phyloP scores from a whole-genome alignment of 2,113 vertebrate genomes.

The Catharus fuscescens region DNA sequence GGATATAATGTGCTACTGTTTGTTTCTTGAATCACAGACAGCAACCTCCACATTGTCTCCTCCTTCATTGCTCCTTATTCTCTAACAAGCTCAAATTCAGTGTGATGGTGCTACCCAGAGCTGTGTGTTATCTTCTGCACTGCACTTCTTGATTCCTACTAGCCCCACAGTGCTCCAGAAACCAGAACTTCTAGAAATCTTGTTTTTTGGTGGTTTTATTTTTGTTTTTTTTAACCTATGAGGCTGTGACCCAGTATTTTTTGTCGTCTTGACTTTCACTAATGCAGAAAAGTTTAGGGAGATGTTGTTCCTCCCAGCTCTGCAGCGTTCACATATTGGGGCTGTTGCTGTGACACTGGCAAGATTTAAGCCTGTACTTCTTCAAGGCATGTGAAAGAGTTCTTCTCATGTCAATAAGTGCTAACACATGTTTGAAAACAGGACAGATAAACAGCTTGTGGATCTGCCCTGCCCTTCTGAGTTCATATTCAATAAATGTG shows the following conservation, averaged over 20 bases:
- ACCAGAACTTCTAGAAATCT: not conserved
- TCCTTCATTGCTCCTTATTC: not conserved
- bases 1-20: not conserved
- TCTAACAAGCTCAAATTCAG: not conserved
- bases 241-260: not conserved
- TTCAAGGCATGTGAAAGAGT: constrained; percentile 11
- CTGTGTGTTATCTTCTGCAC: not conserved
- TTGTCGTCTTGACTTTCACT: not conserved
- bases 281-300: not conserved
- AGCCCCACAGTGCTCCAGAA: not conserved
- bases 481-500: constrained; percentile 64
- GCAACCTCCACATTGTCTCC: fast-evolving
- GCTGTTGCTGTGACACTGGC: not conserved
- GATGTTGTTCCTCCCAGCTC: not conserved
- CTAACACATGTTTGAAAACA: constrained; percentile 70
- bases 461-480: constrained; percentile 48
- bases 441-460: constrained; percentile 56
- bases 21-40: not conserved
- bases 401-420: constrained; percentile 70
- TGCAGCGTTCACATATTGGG: not conserved
- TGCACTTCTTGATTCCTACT: not conserved
- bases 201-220: fast-evolving
- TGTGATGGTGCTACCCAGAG: not conserved
- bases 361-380: constrained; percentile 15
- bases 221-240: not conserved